Conservation (phyloP, 2,113 vertebrate species). For the Saiga tatarica region DNA sequence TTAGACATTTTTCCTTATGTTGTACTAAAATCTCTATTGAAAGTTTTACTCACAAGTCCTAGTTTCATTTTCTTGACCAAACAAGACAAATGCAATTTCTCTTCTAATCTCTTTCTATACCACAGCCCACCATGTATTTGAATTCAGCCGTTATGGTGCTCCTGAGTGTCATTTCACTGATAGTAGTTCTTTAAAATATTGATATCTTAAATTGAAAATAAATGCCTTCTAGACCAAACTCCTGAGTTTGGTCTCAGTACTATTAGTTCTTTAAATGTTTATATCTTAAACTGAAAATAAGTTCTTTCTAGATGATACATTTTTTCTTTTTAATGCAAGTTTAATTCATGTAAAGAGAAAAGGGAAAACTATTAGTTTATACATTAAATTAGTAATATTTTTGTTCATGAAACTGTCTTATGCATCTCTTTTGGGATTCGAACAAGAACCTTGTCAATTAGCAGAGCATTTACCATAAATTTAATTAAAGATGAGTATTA, state of each 20-base stretch:
- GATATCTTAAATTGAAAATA: background rate
- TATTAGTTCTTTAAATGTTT: background rate
- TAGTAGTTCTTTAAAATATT: background rate
- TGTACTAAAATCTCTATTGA: background rate
- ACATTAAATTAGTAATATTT: background rate
- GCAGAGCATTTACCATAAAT: background rate
- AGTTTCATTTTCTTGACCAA: background rate
- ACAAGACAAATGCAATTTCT: background rate
- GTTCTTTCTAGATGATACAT: background rate
- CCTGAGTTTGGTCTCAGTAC: background rate
- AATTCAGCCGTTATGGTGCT: background rate
- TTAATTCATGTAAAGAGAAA: background rate
- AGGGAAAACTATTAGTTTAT: background rate
- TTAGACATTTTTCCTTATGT: background rate
- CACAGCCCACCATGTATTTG: background rate
- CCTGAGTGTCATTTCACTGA: background rate
- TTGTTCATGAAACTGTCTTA: background rate
- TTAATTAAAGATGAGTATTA: background rate
- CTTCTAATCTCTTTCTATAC: background rate
- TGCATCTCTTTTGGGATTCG: background rate
- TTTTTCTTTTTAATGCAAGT: background rate
- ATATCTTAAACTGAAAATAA: background rate
- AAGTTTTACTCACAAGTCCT: background rate
- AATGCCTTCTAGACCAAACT: background rate
- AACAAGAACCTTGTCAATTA: background rate